Percentiles rank a stretch among this genome's conserved stretches.
Conservation (phyloP, 2,797 vertebrate genomes). For the Myotis planiceps region DNA sequence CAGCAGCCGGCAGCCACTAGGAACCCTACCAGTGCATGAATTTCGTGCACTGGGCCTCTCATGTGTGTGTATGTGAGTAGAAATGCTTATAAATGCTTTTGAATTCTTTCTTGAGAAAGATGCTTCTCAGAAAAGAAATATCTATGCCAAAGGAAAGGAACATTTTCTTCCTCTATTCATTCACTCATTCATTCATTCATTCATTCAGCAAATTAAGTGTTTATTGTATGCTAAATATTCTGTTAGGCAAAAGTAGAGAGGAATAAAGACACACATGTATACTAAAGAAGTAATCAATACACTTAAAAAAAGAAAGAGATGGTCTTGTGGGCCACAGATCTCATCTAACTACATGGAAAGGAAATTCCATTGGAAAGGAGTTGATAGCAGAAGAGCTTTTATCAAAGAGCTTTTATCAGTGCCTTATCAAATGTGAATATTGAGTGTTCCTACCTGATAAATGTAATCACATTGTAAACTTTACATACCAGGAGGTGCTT, state of each 20-base stretch:
- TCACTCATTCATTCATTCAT: neutral
- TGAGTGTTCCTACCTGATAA: neutral
- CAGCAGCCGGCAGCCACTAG: no score
- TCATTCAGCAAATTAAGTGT: neutral
- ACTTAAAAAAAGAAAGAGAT: neutral
- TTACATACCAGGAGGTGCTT: neutral
- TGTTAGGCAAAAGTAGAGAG: neutral
- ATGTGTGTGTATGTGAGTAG: no score
- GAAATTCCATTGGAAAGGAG: constrained; percentile 19
- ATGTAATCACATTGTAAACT: neutral
- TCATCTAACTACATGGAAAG: constrained; percentile 8
- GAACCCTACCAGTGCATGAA: no score
- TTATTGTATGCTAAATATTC: neutral
- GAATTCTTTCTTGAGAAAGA: neutral
- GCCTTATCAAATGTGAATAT: neutral
- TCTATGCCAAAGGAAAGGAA: neutral
- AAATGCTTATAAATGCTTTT: neutral
- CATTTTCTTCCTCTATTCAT: neutral
- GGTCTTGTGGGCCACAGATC: neutral
- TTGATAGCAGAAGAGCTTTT: neutral
- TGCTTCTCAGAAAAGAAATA: neutral
- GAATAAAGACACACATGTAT: neutral
- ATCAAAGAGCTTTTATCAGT: neutral
- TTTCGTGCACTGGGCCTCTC: no score
- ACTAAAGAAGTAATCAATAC: neutral